A percentile compares a stretch with the other conserved stretches of the same genome.
These are phyloP conservation scores for Ophonus ardosiacus DNA, from an alignment of 2,888 invertebrate species.

Conservation along the genomic window DNA sequence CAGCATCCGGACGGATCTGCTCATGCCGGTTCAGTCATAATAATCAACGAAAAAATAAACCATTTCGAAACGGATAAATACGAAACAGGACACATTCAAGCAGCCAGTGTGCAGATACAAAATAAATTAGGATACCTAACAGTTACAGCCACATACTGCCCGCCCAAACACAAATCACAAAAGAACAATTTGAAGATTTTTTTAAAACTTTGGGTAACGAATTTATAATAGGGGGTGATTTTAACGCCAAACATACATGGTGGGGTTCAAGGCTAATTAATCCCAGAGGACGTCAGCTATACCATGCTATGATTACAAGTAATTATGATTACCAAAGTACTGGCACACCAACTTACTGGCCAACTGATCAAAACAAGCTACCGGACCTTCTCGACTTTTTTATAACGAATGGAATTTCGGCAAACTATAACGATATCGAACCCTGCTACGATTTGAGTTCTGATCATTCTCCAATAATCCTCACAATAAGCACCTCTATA, in stretches of 20 bases:
- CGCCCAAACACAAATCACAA: constrained; percentile 51
- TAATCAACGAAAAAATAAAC: too few relatives aligned
- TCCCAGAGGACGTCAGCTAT: neutral
- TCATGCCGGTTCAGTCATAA: neutral
- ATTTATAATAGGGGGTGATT: constrained; percentile 7
- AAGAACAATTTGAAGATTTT: constrained; percentile 51
- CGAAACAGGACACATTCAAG: constrained; percentile 21
- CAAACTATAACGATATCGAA: constrained; percentile 18
- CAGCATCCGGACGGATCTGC: neutral
- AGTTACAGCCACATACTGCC: constrained; percentile 38
- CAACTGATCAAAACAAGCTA: constrained; percentile 38
- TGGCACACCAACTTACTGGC: constrained; percentile 2
- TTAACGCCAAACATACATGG: constrained; percentile 10
- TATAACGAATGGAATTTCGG: constrained; percentile 62
- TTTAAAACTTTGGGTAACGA: constrained; percentile 42
- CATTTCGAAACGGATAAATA: constrained; percentile 2
- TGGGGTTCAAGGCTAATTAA: neutral
- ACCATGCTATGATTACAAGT: constrained; percentile 19
- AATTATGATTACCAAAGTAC: constrained; percentile 13
- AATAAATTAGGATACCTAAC: constrained; percentile 2
- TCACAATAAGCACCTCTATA: constrained; percentile 5
- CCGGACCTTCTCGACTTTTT: constrained; percentile 59
- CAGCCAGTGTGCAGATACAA: constrained; percentile 28
- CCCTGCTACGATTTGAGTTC: neutral
- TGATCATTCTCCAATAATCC: constrained; percentile 21